Evolutionary conservation across 2,797 vertebrate species (phyloP).

Genomic region (Channallabes apus): DNA sequence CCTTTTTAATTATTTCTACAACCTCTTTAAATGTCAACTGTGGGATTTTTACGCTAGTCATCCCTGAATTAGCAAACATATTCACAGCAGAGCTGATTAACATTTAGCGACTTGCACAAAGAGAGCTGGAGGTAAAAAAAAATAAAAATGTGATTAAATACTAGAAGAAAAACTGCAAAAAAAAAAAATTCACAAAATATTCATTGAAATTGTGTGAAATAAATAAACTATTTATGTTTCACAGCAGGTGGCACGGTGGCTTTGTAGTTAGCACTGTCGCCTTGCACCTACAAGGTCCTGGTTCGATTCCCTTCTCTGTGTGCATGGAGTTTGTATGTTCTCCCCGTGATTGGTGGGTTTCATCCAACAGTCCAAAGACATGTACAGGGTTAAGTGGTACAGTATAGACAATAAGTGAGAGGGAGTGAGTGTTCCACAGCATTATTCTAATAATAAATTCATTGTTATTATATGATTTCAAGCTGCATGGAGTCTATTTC

Average conservation of each 20-base stretch:
- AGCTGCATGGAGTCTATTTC: neutral
- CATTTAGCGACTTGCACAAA: neutral
- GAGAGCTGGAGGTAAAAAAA: neutral
- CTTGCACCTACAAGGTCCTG: too few species aligned
- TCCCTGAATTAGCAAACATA: neutral
- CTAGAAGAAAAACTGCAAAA: neutral
- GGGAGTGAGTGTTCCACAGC: too few species aligned
- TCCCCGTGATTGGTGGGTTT: too few species aligned
- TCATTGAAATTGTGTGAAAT: neutral
- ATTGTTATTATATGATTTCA: neutral
- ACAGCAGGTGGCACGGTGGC: too few species aligned
- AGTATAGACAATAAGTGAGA: too few species aligned
- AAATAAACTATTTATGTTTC: neutral
- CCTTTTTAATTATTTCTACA: too few species aligned
- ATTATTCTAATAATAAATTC: neutral
- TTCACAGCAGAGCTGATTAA: neutral
- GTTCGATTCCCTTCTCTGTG: too few species aligned
- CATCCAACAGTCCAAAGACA: too few species aligned
- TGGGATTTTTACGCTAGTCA: neutral
- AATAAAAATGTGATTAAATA: neutral
- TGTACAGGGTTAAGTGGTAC: too few species aligned
- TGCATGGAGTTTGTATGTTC: too few species aligned
- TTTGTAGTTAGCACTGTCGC: too few species aligned
- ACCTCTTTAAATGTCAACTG: too few species aligned
- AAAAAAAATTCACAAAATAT: neutral